These are phyloP conservation scores for Autographa gamma DNA, from an alignment of 2,888 invertebrate species.

Conservation along the genomic window DNA sequence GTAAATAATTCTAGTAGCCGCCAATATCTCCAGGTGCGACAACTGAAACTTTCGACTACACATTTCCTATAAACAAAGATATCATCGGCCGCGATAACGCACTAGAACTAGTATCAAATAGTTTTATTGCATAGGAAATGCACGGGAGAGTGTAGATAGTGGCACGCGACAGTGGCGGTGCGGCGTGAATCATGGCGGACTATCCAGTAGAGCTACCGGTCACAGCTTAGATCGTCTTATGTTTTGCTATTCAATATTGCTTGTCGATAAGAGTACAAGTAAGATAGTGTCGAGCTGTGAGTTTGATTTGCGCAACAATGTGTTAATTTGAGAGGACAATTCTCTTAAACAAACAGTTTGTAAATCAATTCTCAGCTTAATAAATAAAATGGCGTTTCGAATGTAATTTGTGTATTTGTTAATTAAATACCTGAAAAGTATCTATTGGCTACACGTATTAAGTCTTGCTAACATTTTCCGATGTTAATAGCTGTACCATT, in stretches of 20 bases:
- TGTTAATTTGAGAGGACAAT: neutral
- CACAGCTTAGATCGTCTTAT: neutral
- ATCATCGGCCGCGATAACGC: slow-evolving; percentile 26
- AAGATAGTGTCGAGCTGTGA: no score
- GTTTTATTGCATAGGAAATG: slow-evolving; percentile 16
- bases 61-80: slow-evolving; percentile 27
- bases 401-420: neutral
- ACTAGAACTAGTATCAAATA: slow-evolving; percentile 16
- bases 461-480: neutral
- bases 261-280: neutral
- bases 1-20: neutral
- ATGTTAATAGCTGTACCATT: neutral
- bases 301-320: no score
- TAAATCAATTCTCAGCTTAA: no score
- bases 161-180: slow-evolving; percentile 8
- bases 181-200: slow-evolving; percentile 43
- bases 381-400: no score
- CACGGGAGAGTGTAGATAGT: slow-evolving; percentile 2
- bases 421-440: neutral
- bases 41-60: slow-evolving; percentile 6
- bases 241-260: neutral
- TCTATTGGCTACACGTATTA: neutral
- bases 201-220: slow-evolving; percentile 33
- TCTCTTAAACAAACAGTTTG: no score
- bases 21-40: slow-evolving; percentile 5